Evolutionary conservation across 2,797 vertebrate species (phyloP).

Genomic region (Hirundo rustica): DNA sequence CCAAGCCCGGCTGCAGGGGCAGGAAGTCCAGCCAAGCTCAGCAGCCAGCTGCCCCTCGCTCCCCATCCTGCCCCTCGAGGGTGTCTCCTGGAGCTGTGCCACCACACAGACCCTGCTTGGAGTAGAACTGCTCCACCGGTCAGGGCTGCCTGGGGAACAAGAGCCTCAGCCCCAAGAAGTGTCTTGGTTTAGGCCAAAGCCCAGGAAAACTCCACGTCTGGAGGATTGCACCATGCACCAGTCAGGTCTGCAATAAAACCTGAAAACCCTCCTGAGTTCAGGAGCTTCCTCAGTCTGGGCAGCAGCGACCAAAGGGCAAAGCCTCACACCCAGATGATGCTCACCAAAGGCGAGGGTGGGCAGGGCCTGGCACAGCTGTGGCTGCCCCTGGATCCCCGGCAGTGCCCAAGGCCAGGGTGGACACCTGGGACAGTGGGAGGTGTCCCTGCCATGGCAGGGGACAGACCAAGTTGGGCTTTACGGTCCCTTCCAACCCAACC

Average conservation of each 20-base stretch:
- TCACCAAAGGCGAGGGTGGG: background rate
- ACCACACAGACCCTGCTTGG: background rate
- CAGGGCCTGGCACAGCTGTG: background rate
- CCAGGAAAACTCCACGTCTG: rapidly evolving
- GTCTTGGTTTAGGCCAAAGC: background rate
- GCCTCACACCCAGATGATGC: background rate
- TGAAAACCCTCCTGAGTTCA: background rate
- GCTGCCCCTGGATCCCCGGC: background rate
- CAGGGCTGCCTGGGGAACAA: background rate
- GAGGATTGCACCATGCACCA: rapidly evolving
- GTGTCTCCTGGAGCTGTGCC: background rate
- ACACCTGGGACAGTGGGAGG: background rate
- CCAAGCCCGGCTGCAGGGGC: background rate
- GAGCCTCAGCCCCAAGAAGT: background rate
- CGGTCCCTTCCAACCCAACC: background rate
- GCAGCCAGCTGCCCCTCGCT: background rate
- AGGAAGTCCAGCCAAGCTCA: background rate
- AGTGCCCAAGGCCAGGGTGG: background rate
- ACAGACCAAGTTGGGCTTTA: rapidly evolving
- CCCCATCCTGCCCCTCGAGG: background rate
- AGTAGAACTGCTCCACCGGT: background rate
- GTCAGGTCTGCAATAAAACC: background rate
- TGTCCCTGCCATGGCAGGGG: background rate
- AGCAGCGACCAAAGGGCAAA: background rate
- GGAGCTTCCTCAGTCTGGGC: background rate